Base-by-base conservation (phyloP, 1,140 invertebrate genomes). In the Neuroterus valhalla region DNA sequence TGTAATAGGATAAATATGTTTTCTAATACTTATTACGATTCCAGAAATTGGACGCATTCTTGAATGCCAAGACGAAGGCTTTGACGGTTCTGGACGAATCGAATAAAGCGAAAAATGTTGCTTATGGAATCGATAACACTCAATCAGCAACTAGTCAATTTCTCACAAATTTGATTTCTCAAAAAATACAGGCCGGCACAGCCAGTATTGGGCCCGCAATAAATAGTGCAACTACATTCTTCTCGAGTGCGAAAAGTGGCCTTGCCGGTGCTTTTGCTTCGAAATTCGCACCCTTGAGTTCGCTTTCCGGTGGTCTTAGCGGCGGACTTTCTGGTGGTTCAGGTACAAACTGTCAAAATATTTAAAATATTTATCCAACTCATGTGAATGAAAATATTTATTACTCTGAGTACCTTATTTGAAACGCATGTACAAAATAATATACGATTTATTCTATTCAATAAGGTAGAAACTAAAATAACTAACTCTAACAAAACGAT, bases 21-120 rank as follows among this genome's bases (percentile, higher is more conserved):
- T 15, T 72, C 68, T 72, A 14, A 45, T 46, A 75, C 0, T 55
- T 11, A 26, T 55, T 52, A 4, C 0, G 4, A 26, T 81, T 86
- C 15, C 82, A 95, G 94, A 95, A 95, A 93, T 91, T 95, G 88
- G 94, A 95, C 86, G 92, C 93, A 38, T 91, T 95, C 84, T 89
- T 95, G 83, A 94, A 95, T 73, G 92, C 94, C 3, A 95, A 95
- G 85, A 95, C 94, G 1, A 91, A 91, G 15, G 91, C 94, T 45
- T 90, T 95, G 44, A 85, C 91, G 52, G 91, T 92, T 26, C 84
- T 95, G 77, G 94, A 95, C 82, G 91, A 92, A 21, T 86, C 93
- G 70, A 95, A 95, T 84, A 93, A 94, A 74, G 92, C 91, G 68
- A 93, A 95, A 86, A 95, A 95, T 85, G 92, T 92, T 31, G 93